Conservation (phyloP, 2,888 invertebrate species). For the Aphidoletes aphidimyza region DNA sequence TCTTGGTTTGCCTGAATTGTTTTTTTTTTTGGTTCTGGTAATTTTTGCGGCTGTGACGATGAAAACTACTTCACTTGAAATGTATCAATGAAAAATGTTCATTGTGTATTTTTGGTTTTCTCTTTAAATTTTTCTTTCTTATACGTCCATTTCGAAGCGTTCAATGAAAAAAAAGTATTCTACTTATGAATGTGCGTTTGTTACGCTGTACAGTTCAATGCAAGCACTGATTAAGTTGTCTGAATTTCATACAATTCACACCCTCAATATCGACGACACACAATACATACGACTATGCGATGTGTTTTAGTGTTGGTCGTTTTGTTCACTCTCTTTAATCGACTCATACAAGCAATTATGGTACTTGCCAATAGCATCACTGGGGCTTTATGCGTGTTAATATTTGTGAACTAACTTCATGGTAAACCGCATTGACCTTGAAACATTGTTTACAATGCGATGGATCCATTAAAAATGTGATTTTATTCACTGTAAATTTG, state of each 20-base stretch:
- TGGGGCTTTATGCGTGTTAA: not conserved
- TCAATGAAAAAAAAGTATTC: too few species aligned
- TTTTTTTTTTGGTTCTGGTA: not conserved
- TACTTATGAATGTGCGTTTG: slow-evolving; percentile 8
- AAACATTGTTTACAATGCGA: slow-evolving; percentile 39
- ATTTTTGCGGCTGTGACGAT: too few species aligned
- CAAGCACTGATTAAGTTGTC: slow-evolving; percentile 53
- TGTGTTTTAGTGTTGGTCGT: not conserved
- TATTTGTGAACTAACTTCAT: not conserved
- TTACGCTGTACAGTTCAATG: slow-evolving; percentile 36
- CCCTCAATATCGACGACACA: slow-evolving; percentile 5
- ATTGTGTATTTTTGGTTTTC: not conserved
- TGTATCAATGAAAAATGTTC: not conserved
- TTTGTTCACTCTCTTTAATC: not conserved
- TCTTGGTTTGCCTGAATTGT: too few species aligned
- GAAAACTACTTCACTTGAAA: not conserved
- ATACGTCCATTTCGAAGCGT: not conserved
- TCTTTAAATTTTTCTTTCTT: not conserved
- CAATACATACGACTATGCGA: not conserved
- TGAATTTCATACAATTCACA: slow-evolving; percentile 51
- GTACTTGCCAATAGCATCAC: not conserved
- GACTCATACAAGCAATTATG: not conserved
- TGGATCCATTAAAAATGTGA: too few species aligned
- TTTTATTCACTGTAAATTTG: too few species aligned
- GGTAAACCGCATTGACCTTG: not conserved